Percentiles rank a stretch among this genome's conserved stretches.
Evolutionary conservation across 2,113 vertebrate species (phyloP).

Genomic region (Planiliza haematocheilus): DNA sequence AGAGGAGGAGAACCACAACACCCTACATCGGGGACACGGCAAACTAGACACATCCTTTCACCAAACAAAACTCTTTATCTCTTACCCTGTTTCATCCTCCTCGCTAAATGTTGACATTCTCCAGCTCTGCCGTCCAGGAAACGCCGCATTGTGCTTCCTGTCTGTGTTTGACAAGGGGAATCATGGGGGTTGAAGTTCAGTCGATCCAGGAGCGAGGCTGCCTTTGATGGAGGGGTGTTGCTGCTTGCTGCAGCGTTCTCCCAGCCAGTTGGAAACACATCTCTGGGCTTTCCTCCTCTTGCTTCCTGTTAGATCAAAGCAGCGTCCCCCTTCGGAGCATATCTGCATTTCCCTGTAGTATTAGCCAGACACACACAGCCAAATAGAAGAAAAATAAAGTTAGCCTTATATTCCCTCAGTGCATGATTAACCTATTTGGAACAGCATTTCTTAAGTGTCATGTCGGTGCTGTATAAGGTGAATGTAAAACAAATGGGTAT

Average conservation of each 20-base stretch:
- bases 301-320: constrained; percentile 75
- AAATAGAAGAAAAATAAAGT: constrained; percentile 43
- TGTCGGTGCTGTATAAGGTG: constrained; percentile 14
- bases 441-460: constrained; percentile 16
- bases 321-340: constrained; percentile 16
- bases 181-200: constrained; percentile 74
- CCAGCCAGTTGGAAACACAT: constrained; percentile 65
- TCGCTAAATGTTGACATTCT: constrained; percentile 72
- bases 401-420: constrained; percentile 16
- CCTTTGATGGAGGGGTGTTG: constrained; percentile 74
- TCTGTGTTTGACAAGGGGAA: constrained; percentile 73
- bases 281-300: constrained; percentile 65
- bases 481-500: constrained; percentile 28
- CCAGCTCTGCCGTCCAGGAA: constrained; percentile 69
- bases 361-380: constrained; percentile 16
- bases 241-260: constrained; percentile 59
- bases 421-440: constrained; percentile 25
- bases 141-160: constrained; percentile 65
- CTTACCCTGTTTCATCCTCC: constrained; percentile 48
- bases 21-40: constrained; percentile 25
- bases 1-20: constrained; percentile 27
- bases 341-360: constrained; percentile 61
- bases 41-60: constrained; percentile 60
- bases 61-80: constrained; percentile 61
- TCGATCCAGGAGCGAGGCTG: constrained; percentile 53